These are phyloP conservation scores for Atrichornis clamosus DNA, from an alignment of 2,113 vertebrate genomes.

Conservation along the genomic window DNA sequence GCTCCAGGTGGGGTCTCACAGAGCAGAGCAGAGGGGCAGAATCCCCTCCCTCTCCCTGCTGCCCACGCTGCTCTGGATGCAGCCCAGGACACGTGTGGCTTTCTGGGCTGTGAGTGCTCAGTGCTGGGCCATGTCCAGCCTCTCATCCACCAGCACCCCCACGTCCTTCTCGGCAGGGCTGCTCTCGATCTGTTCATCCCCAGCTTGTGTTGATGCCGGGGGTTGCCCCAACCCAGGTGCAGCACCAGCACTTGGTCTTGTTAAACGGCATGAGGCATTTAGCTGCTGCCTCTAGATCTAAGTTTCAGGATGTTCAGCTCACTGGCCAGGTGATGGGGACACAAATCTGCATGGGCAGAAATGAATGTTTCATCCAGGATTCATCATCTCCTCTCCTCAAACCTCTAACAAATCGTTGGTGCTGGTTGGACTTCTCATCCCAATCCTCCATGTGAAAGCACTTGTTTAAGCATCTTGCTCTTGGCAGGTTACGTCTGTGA, in stretches of 20 bases:
- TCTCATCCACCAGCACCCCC: neutral
- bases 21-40: neutral
- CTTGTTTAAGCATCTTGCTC: neutral
- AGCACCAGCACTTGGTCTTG: neutral
- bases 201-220: rapidly evolving
- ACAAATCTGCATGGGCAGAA: neutral
- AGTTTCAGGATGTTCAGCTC: neutral
- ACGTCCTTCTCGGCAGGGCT: rapidly evolving
- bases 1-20: neutral
- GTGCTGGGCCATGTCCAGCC: neutral
- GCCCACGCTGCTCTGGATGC: rapidly evolving
- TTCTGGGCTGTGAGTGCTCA: rapidly evolving
- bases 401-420: neutral
- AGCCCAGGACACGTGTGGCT: rapidly evolving
- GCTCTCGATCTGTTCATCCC: neutral
- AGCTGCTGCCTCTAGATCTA: neutral
- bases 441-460: neutral
- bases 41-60: neutral
- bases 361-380: neutral
- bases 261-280: neutral
- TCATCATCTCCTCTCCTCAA: neutral
- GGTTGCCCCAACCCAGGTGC: neutral
- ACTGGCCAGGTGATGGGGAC: neutral
- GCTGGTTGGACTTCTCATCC: neutral
- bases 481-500: neutral